Evolutionary conservation across 2,888 invertebrate species (phyloP), one percentile per base, ranked within the genome.

Genomic region (Aleiodes alternator): DNA sequence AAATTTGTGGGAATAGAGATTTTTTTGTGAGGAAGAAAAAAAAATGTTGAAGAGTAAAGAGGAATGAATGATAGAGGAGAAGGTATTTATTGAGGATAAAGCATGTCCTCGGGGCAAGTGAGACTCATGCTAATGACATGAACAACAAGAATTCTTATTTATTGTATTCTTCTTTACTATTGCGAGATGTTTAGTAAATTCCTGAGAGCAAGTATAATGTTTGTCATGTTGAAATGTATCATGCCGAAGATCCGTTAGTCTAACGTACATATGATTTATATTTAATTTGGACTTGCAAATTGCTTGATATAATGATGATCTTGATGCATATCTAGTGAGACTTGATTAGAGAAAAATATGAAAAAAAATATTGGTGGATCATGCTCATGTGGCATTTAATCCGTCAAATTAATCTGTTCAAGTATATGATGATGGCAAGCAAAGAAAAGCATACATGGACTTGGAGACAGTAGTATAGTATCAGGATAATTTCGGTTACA

Each of bases 251-350:
- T 38, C 16, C 14, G 61, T 16, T 34, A 61, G 61, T 34, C 61
- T 38, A 43, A 43, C 16, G 43, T 61, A 14, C 61, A 8, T 14
- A 16, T 16, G 11, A 43, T 61, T 61, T 16, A 61, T n/a, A n/a
- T n/a, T n/a, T n/a, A n/a, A n/a, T n/a, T 38, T 61, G 9, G 38
- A 4, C 34, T 61, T 14, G 38, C 61, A 61, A 34, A 43, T 43
- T 61, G 38, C 38, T 61, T 61, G 14, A 43, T 61, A 64, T 34
- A 64, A 64, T 64, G 64, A 48, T 48, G 43, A 64, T 64, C 64
- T 64, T 64, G 43, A 64, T 64, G 64, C 43, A 64, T 48, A 43
- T 64, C 14, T 48, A 43, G 23, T 43, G 16, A 64, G n/a, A 7
- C 16, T 64, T 11, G 43, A 64, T 43, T 64, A 48, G 64, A 64